Conservation (phyloP, 2,113 vertebrate species). For the Neopipo cinnamomea region DNA sequence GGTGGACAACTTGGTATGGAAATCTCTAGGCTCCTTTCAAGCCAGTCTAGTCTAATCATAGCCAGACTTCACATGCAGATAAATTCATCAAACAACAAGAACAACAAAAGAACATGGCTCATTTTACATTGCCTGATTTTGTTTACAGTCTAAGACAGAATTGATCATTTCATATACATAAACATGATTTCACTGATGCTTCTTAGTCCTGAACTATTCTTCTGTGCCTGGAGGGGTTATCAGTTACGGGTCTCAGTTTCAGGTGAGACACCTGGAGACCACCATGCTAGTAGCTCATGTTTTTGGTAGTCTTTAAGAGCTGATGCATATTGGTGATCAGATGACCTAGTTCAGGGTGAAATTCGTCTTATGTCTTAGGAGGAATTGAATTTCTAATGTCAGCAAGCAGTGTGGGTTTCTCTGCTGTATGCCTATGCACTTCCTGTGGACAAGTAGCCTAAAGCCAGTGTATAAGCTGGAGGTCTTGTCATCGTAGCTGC, state of each 20-base stretch:
- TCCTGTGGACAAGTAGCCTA: neutral
- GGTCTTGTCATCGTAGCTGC: neutral
- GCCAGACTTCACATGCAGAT: neutral
- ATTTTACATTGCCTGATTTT: slow-evolving; percentile 15
- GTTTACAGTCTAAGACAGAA: slow-evolving; percentile 14
- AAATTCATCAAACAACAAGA: neutral
- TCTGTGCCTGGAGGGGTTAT: neutral
- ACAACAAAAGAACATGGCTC: neutral
- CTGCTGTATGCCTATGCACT: neutral
- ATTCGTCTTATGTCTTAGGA: neutral
- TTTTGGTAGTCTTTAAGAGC: neutral
- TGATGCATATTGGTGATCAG: neutral
- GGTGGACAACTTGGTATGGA: neutral
- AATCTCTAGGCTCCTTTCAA: neutral
- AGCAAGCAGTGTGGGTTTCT: neutral
- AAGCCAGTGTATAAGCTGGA: neutral
- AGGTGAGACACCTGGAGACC: neutral
- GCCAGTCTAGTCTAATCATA: neutral
- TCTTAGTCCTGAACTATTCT: neutral
- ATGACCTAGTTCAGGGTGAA: neutral
- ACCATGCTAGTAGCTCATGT: neutral
- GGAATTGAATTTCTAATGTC: neutral
- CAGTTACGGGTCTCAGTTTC: neutral
- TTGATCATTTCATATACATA: neutral
- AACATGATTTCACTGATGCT: neutral